Evolutionary conservation across 1,140 invertebrate species (phyloP).

Genomic region (Solen grandis): DNA sequence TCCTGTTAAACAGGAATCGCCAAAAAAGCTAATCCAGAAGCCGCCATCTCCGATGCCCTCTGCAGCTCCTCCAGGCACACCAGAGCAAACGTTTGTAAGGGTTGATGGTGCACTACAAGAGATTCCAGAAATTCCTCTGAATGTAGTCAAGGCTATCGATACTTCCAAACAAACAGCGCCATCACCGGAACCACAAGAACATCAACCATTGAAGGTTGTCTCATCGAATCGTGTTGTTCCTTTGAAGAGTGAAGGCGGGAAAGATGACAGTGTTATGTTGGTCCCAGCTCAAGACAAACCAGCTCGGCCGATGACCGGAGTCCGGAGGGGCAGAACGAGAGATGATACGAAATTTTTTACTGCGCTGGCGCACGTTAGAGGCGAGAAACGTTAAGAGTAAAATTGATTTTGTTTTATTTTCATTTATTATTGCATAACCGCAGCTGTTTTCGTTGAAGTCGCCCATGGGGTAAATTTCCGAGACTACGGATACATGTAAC

Average conservation of each 20-base stretch:
- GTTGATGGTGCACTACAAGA: slow-evolving; percentile 34
- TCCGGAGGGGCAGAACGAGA: slow-evolving; percentile 2
- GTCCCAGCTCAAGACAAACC: slow-evolving; percentile 21
- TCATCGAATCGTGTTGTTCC: slow-evolving; percentile 49
- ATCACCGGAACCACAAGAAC: not conserved
- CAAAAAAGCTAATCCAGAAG: not conserved
- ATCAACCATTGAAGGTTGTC: slow-evolving; percentile 39
- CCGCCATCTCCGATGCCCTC: not conserved
- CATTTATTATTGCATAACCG: no score
- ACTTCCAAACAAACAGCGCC: not conserved
- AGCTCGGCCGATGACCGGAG: slow-evolving; percentile 9
- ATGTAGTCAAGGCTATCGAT: slow-evolving; percentile 16
- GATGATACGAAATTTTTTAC: slow-evolving; percentile 46
- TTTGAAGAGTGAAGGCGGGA: slow-evolving; percentile 12
- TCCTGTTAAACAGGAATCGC: slow-evolving; percentile 9
- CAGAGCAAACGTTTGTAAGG: no score
- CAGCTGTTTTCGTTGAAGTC: no score
- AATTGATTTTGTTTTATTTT: no score
- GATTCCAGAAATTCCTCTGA: slow-evolving; percentile 42
- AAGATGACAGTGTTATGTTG: slow-evolving; percentile 43
- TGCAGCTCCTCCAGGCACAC: no score
- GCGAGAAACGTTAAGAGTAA: no score
- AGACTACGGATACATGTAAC: no score
- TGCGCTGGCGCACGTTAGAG: slow-evolving; percentile 36
- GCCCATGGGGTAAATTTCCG: no score